Base-by-base conservation (phyloP, 2,888 invertebrate species). In the Caenorhabditis panamensis region DNA sequence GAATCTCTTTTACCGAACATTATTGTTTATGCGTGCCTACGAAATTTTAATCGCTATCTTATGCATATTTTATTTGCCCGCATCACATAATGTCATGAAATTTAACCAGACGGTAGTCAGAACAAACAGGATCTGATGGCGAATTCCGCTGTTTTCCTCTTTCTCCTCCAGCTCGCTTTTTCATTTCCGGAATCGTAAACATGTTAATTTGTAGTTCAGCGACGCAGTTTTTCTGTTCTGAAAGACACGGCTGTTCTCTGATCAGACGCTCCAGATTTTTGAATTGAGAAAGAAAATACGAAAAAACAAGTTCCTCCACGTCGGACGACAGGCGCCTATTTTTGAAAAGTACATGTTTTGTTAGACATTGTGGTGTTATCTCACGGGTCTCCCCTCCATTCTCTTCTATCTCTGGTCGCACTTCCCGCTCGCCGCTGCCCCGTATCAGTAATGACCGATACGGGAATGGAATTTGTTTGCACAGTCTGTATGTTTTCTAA, bases 291-390 rank as follows among this genome's bases (percentile, higher is more conserved):
- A 41, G 41, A 41, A 41, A 6, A 41, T 31, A 9, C 9, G 8
- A 37, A 41, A 56, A 56, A 56, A 54, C 54, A 54, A 54, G 54
- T 54, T 16, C 9, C 18, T 31, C 9, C 54, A 16, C n/a, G 58
- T 28, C 26, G 28, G 24, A 31, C 26, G 22, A 58, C 37, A 22
- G 24, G 37, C 13, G 31, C 37, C 26, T 36, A 36, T 59, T 59
- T 59, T 59, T 9, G 22, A 41, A 58, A 59, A 61, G 61, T 61
- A 37, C 61, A 61, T 47, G 28, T 61, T 61, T 47, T 61, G 26
- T 47, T 44, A 47, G 59, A 41, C 37, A 36, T 36, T 20, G 58
- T 36, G 54, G 54, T 20, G 18, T 56, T 56, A 56, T 56, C 56
- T 31, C 56, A 47, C 41, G 47, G 18, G 20, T 58, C 16, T 20